Percentiles rank a stretch among this genome's conserved stretches.
phyloP scores from a whole-genome alignment of 2,888 invertebrate genomes.

The Dascillus cervinus region DNA sequence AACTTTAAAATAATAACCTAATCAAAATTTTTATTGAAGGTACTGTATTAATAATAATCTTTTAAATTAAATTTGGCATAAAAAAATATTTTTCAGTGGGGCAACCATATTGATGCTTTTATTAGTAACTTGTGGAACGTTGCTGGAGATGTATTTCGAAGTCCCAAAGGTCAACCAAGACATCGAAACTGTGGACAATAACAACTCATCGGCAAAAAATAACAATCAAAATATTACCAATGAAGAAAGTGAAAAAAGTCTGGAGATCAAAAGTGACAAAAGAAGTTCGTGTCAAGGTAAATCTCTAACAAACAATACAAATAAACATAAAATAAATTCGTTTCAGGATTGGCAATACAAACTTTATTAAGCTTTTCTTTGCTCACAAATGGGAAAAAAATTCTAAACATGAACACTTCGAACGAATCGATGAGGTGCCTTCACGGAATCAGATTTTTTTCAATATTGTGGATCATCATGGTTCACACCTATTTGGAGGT shows the following conservation, averaged over 20 bases:
- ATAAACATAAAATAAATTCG: too few relatives aligned
- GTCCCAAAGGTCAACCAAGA: neutral
- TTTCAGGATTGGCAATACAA: constrained; percentile 51
- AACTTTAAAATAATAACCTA: too few relatives aligned
- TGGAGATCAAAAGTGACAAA: neutral
- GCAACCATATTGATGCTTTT: constrained; percentile 2
- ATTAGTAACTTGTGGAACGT: constrained; percentile 4
- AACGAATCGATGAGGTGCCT: constrained; percentile 66
- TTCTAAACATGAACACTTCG: constrained; percentile 60
- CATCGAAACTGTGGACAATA: constrained; percentile 6
- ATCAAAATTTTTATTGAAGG: too few relatives aligned
- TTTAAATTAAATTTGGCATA: too few relatives aligned
- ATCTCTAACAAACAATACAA: too few relatives aligned
- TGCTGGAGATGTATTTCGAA: constrained; percentile 3
- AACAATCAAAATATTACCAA: constrained; percentile 2
- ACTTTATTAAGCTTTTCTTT: constrained; percentile 69
- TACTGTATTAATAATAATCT: too few relatives aligned
- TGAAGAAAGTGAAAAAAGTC: constrained; percentile 1
- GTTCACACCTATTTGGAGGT: constrained; percentile 78
- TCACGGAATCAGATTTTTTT: constrained; percentile 70
- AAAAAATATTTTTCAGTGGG: constrained; percentile 10
- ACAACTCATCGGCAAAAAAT: constrained; percentile 6
- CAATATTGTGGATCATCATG: constrained; percentile 76
- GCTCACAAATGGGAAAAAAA: constrained; percentile 65
- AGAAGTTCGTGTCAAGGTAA: too few relatives aligned